phyloP scores from a whole-genome alignment of 2,888 invertebrate genomes.

The Microdon myrmicae region DNA sequence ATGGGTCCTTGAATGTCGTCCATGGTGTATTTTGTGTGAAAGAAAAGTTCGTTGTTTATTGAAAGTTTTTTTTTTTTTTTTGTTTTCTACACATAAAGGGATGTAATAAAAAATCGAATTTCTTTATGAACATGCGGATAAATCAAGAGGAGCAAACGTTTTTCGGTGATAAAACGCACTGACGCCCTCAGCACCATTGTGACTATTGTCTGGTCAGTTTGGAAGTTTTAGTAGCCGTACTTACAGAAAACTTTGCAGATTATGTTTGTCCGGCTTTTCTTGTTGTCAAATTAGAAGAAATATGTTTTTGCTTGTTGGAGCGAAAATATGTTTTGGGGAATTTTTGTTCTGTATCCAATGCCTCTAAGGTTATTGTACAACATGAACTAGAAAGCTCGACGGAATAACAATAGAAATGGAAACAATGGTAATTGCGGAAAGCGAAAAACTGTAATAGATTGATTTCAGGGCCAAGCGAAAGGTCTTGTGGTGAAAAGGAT shows the following conservation, averaged over 20 bases:
- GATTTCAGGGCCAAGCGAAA: no score
- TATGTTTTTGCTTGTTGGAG: slow-evolving; percentile 19
- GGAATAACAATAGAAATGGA: no score
- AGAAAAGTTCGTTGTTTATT: slow-evolving; percentile 10
- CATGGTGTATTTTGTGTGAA: background rate
- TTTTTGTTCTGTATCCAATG: slow-evolving; percentile 3
- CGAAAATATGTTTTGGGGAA: slow-evolving; percentile 27
- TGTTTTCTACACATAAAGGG: slow-evolving; percentile 17
- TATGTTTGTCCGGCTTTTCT: slow-evolving; percentile 1
- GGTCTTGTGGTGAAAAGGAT: no score
- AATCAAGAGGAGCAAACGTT: slow-evolving; percentile 15
- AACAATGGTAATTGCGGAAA: no score
- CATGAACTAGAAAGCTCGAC: no score
- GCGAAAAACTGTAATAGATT: no score
- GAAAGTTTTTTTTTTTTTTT: slow-evolving; percentile 16
- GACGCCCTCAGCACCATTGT: slow-evolving; percentile 26
- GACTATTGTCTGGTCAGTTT: slow-evolving; percentile 36
- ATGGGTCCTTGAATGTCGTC: slow-evolving; percentile 6
- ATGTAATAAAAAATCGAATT: slow-evolving; percentile 14
- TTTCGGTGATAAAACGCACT: slow-evolving; percentile 23
- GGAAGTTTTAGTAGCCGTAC: slow-evolving; percentile 2
- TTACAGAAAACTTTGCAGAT: slow-evolving; percentile 13
- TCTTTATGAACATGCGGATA: slow-evolving; percentile 12
- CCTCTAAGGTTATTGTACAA: no score
- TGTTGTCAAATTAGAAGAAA: slow-evolving; percentile 13